phyloP scores from a whole-genome alignment of 2,797 vertebrate species.

The Morelia viridis region DNA sequence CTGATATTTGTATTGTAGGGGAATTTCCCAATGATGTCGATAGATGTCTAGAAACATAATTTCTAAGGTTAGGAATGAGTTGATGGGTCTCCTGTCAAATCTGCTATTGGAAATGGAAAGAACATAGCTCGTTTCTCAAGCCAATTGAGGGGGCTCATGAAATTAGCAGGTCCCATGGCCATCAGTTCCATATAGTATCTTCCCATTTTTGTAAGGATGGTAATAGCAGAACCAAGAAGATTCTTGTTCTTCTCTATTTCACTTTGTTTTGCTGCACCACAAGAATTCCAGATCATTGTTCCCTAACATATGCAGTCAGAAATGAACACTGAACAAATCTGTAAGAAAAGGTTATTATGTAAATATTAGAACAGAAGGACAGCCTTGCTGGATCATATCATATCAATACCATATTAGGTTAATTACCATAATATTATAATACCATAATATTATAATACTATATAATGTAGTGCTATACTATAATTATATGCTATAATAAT shows the following conservation, averaged over 20 bases:
- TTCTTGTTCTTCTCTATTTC: background rate
- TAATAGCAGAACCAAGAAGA: background rate
- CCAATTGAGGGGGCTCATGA: background rate
- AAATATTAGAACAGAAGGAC: background rate
- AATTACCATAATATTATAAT: too few relatives aligned
- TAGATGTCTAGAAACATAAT: background rate
- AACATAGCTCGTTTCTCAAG: background rate
- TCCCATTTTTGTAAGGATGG: too few relatives aligned
- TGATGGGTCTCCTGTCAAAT: background rate
- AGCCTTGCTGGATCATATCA: background rate
- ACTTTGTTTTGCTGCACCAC: background rate
- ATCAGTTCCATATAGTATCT: background rate
- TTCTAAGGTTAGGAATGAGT: background rate
- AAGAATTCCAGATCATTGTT: background rate
- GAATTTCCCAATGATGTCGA: background rate
- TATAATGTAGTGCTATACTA: too few relatives aligned
- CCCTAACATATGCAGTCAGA: background rate
- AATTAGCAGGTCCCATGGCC: background rate
- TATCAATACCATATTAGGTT: too few relatives aligned
- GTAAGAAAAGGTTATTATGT: background rate
- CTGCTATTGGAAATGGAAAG: background rate
- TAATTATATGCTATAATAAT: too few relatives aligned
- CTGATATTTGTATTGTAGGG: background rate
- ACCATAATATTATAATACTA: too few relatives aligned
- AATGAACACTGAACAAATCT: background rate